Percentiles rank a stretch among this genome's conserved stretches.
Conservation (phyloP, 2,113 vertebrate genomes). For the Tamias sibiricus region DNA sequence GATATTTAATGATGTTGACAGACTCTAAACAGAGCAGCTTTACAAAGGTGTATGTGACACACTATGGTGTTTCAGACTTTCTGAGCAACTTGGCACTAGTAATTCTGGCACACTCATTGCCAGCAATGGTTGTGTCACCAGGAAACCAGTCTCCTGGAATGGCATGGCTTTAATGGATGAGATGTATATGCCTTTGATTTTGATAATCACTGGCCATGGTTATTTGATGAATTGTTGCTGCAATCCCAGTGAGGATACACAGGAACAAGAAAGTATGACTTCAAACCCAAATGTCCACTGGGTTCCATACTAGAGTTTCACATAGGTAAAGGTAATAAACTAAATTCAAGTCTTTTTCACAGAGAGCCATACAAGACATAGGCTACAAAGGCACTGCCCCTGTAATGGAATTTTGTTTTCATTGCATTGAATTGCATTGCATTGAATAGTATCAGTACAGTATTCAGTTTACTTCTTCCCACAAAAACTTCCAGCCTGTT, state of each 20-base stretch:
- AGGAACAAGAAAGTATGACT: constrained; percentile 79
- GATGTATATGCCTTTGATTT: constrained; percentile 73
- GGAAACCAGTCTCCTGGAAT: constrained; percentile 74
- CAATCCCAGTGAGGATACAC: constrained; percentile 82
- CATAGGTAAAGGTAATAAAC: constrained; percentile 86
- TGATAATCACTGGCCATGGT: constrained; percentile 87
- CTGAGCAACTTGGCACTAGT: constrained; percentile 80
- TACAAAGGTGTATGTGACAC: constrained; percentile 59
- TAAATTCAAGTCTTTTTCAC: constrained; percentile 93
- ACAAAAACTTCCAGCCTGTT: constrained; percentile 72
- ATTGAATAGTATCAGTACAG: constrained; percentile 93
- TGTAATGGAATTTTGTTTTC: constrained; percentile 89
- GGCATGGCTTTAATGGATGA: constrained; percentile 32
- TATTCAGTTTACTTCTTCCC: constrained; percentile 86
- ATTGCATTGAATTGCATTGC: constrained; percentile 98
- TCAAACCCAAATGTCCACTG: constrained; percentile 83
- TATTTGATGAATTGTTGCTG: constrained; percentile 81
- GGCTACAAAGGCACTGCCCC: constrained; percentile 89
- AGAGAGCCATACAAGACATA: constrained; percentile 86
- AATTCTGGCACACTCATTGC: constrained; percentile 83
- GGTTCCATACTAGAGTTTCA: constrained; percentile 87
- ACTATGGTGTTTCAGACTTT: constrained; percentile 64
- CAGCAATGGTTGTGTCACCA: constrained; percentile 85
- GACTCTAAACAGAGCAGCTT: constrained; percentile 51
- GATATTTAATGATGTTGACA: constrained; percentile 40